A percentile compares a stretch with the other conserved stretches of the same genome.
Conservation (phyloP, 2,888 invertebrate species). For the Watsonalla cultraria region DNA sequence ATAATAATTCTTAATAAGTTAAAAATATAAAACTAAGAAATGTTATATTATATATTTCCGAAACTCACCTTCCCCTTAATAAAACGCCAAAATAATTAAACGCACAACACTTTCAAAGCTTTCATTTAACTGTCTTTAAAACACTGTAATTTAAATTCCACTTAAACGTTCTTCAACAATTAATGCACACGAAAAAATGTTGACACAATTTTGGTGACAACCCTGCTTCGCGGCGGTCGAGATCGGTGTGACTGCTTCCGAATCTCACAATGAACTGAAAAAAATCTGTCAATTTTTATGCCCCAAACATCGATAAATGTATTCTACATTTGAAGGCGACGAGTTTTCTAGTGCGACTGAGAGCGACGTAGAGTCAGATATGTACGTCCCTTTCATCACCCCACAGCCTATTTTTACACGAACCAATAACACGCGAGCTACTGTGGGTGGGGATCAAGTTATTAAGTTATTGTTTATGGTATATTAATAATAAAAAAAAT, state of each 20-base stretch:
- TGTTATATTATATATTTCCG: constrained; percentile 6
- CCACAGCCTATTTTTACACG: constrained; percentile 72
- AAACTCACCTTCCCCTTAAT: constrained; percentile 32
- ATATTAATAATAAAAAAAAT: constrained; percentile 74
- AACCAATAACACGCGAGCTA: constrained; percentile 66
- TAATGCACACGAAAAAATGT: constrained; percentile 28
- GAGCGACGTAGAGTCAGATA: constrained; percentile 39
- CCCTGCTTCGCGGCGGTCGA: constrained; percentile 42
- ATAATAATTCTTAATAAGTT: constrained; percentile 1
- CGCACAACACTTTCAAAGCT: constrained; percentile 38
- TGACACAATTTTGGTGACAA: constrained; percentile 45
- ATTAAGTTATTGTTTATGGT: constrained; percentile 77
- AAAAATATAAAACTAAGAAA: constrained; percentile 10
- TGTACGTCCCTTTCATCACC: constrained; percentile 50
- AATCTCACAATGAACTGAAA: constrained; percentile 73
- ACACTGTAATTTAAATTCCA: constrained; percentile 38
- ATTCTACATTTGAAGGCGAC: constrained; percentile 73
- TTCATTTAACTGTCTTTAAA: constrained; percentile 25
- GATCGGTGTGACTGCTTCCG: constrained; percentile 40
- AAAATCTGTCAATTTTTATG: constrained; percentile 79
- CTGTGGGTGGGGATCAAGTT: constrained; percentile 70
- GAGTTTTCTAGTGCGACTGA: constrained; percentile 57
- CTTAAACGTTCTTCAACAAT: constrained; percentile 19
- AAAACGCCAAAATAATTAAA: constrained; percentile 19
- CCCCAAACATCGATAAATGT: constrained; percentile 76